Evolutionary conservation across 2,888 invertebrate species (phyloP).

Genomic region (Glyphotaelius pellucidus): DNA sequence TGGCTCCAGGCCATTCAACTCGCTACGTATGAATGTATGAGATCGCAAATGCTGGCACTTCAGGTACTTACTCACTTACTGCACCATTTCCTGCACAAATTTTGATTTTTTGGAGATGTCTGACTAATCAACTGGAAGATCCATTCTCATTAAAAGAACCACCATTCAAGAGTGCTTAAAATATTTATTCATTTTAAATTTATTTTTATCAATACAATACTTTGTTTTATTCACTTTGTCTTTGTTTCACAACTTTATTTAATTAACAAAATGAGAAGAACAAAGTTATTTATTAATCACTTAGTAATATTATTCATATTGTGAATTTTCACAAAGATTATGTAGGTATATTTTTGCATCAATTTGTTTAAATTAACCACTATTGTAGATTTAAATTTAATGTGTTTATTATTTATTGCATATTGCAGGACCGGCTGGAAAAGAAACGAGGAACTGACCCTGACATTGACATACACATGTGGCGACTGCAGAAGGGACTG

Average conservation of each 20-base stretch:
- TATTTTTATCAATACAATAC: too few species aligned
- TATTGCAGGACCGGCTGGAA: constrained; percentile 79
- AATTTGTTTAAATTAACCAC: background rate
- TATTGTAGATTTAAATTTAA: background rate
- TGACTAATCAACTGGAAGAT: too few species aligned
- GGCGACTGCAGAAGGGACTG: constrained; percentile 83
- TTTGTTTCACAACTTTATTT: too few species aligned
- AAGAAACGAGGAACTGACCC: constrained; percentile 80
- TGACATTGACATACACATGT: constrained; percentile 82
- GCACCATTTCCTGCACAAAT: constrained; percentile 71
- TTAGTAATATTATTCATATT: too few species aligned
- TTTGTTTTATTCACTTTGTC: too few species aligned
- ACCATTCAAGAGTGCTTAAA: too few species aligned
- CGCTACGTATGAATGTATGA: constrained; percentile 90
- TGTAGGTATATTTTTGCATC: background rate
- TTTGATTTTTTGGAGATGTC: too few species aligned
- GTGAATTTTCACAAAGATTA: too few species aligned
- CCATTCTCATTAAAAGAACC: too few species aligned
- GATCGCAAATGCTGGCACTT: constrained; percentile 83
- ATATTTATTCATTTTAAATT: too few species aligned
- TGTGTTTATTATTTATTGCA: constrained; percentile 61
- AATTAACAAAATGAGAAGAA: too few species aligned
- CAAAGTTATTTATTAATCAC: too few species aligned
- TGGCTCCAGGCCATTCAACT: constrained; percentile 92
- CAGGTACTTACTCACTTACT: constrained; percentile 73